A percentile compares a stretch with the other conserved stretches of the same genome.
phyloP scores from a whole-genome alignment of 2,113 vertebrate genomes.

The Psammodynastes pulverulentus region DNA sequence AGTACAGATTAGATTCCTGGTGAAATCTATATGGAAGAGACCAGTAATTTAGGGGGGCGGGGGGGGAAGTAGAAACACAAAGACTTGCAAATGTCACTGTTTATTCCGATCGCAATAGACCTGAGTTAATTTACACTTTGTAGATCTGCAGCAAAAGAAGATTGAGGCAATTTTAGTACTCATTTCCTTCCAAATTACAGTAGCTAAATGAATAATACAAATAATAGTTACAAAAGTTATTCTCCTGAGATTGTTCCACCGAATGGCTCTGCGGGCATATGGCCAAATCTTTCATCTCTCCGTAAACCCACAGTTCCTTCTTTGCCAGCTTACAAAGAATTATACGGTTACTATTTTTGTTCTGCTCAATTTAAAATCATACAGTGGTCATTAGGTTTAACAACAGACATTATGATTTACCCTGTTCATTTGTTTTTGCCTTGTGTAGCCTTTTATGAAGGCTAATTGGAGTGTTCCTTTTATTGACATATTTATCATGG shows the following conservation, averaged over 20 bases:
- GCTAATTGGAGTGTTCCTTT: constrained; percentile 36
- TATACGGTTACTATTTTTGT: constrained; percentile 16
- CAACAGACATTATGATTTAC: constrained; percentile 12
- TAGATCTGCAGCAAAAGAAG: not conserved
- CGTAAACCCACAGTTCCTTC: constrained; percentile 17
- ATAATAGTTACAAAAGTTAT: constrained; percentile 40
- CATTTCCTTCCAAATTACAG: constrained; percentile 44
- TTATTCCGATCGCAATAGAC: not conserved
- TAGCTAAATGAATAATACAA: constrained; percentile 40
- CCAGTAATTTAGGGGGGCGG: not conserved
- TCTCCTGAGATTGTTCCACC: constrained; percentile 33
- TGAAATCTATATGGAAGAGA: not conserved
- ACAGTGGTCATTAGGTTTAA: constrained; percentile 17
- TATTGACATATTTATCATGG: constrained; percentile 22
- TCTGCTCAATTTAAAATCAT: not conserved
- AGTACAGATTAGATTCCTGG: not conserved
- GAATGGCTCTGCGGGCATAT: constrained; percentile 48
- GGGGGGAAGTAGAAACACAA: not conserved
- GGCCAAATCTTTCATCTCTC: constrained; percentile 44
- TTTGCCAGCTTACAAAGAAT: constrained; percentile 9
- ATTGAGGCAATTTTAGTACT: not conserved
- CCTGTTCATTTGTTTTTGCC: constrained; percentile 17
- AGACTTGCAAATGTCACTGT: not conserved
- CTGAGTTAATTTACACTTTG: not conserved
- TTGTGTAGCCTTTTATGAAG: constrained; percentile 43